Base-by-base conservation (phyloP, 2,113 vertebrate genomes). In the Quiscalus mexicanus region DNA sequence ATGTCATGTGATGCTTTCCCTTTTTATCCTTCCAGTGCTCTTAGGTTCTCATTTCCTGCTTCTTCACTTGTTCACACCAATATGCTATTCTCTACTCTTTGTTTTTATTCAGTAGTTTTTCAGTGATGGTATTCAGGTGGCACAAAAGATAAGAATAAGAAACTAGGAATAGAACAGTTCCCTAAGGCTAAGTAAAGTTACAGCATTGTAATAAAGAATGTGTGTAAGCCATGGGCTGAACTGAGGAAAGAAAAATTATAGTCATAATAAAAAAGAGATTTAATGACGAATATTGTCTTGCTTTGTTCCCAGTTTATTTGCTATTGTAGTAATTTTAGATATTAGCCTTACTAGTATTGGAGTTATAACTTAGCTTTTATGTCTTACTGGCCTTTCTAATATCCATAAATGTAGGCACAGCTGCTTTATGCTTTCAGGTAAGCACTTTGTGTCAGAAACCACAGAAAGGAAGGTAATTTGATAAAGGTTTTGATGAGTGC, bases 351-450 rank as follows among this genome's bases (percentile, higher is more conserved):
- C 24, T 35, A 2, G 5, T 92, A 37, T 22, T 49, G 49, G 7
- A 71, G n/a, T 70, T 88, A 49, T 88, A 76, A 80, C 35, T 93
- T 59, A 47, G 30, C 10, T 89, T 91, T 87, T 73, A 7, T 73
- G 18, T 69, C 37, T 52, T 73, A n/a, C 0, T 91, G 77, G 22
- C 22, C 65, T 75, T 85, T 71, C 39, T 76, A 63, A 28, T 83
- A 53, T 21, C 45, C 15, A 19, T 89, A 62, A 94, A 69, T 30
- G 31, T 50, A 58, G 71, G 45, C 42, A 73, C 19, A 80, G 24
- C 24, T 77, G 55, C 20, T 84, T 89, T 80, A 35, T 88, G n/a
- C 63, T 83, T 77, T 77, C 79, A 86, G n/a, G 53, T 77, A 69
- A 73, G 27, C 17, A 49, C 41, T 89, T 90, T 45, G 37, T 41